Evolutionary conservation across 2,888 invertebrate genomes (phyloP).

Genomic region (Polydrusus pterygomalis): DNA sequence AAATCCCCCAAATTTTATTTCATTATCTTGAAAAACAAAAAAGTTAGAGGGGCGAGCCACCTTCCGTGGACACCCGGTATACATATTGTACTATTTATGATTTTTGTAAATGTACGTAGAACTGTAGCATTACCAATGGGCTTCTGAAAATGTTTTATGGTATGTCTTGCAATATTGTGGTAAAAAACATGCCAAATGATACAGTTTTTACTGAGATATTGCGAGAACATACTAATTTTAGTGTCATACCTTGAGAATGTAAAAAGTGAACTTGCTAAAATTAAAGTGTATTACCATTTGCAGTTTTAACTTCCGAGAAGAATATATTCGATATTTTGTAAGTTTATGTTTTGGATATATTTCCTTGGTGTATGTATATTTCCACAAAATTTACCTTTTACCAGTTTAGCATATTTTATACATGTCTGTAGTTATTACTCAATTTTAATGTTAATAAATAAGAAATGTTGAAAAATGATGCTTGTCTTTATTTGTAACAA

Average conservation of each 20-base stretch:
- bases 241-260: constrained; percentile 11
- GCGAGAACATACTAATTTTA: constrained; percentile 10
- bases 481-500: neutral
- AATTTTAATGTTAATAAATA: constrained; percentile 45
- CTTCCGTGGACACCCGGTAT: too few relatives aligned
- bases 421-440: constrained; percentile 40
- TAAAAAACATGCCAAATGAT: neutral
- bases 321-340: neutral
- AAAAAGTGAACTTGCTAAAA: constrained; percentile 1
- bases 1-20: too few relatives aligned
- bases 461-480: constrained; percentile 18
- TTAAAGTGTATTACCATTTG: neutral
- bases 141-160: constrained; percentile 10
- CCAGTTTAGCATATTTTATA: constrained; percentile 46
- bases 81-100: constrained; percentile 18
- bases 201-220: neutral
- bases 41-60: too few relatives aligned
- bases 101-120: constrained; percentile 13
- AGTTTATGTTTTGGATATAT: constrained; percentile 3
- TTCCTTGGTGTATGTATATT: constrained; percentile 30
- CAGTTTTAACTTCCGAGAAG: neutral
- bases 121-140: constrained; percentile 13
- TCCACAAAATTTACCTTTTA: constrained; percentile 35
- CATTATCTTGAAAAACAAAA: too few relatives aligned
- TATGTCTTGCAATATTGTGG: constrained; percentile 4